A percentile compares a stretch with the other conserved stretches of the same genome.
Evolutionary conservation across 2,797 vertebrate genomes (phyloP).

Genomic region (Megaceryle alcyon): DNA sequence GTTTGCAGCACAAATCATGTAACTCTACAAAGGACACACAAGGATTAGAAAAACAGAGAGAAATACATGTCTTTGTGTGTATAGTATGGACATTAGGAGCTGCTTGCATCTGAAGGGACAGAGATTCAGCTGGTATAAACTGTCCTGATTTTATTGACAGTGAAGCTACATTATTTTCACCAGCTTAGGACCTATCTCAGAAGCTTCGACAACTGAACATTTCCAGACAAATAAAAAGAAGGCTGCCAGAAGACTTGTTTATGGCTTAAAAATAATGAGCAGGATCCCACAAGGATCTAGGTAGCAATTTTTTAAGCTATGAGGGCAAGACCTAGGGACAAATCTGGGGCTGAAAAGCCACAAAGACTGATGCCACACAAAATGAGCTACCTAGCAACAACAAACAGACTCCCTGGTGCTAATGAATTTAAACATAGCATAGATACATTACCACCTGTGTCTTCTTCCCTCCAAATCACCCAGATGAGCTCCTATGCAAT

Average conservation of each 20-base stretch:
- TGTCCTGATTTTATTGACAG: neutral
- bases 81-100: constrained; percentile 12
- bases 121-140: constrained; percentile 4
- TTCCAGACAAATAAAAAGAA: constrained; percentile 12
- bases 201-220: constrained; percentile 2
- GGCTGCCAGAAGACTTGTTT: neutral
- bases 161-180: constrained; percentile 40
- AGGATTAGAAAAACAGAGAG: constrained; percentile 5
- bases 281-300: neutral
- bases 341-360: neutral
- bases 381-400: constrained; percentile 55
- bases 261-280: constrained; percentile 1
- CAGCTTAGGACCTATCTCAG: constrained; percentile 17
- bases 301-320: constrained; percentile 10
- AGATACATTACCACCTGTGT: constrained; percentile 7
- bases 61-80: neutral
- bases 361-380: constrained; percentile 4
- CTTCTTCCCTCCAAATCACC: neutral
- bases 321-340: constrained; percentile 13
- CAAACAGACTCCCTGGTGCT: neutral
- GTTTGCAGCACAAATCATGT: neutral
- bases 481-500: neutral
- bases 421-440: constrained; percentile 57
- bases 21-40: neutral
- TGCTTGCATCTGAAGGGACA: neutral